These are phyloP conservation scores for Tenualosa thibaudeaui DNA, from an alignment of 2,797 vertebrate genomes.

Conservation along the genomic window DNA sequence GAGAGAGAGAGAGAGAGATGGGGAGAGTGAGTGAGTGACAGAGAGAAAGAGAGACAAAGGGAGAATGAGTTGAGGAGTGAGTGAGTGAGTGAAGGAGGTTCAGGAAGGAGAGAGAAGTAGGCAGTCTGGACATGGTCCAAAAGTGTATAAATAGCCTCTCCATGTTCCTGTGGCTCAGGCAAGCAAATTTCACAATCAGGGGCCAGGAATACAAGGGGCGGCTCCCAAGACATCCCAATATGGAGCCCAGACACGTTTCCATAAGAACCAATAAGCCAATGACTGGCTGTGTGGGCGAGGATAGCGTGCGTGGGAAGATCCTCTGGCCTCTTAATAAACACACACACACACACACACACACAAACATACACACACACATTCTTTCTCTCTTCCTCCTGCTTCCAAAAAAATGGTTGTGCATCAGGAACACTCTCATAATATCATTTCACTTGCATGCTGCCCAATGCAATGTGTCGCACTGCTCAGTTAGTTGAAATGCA, in stretches of 20 bases:
- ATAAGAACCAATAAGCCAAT: slow-evolving; percentile 48
- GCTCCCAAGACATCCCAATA: slow-evolving; percentile 26
- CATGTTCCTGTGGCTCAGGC: slow-evolving; percentile 71
- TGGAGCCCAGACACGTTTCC: slow-evolving; percentile 42
- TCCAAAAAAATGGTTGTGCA: not conserved
- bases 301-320: not conserved
- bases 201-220: slow-evolving; percentile 63
- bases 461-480: not conserved
- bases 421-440: not conserved
- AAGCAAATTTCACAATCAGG: slow-evolving; percentile 71
- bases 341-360: not conserved
- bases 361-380: too few species aligned
- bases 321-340: not conserved
- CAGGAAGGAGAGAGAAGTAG: slow-evolving; percentile 40
- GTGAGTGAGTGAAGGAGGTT: not conserved
- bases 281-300: not conserved
- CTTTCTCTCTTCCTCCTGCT: not conserved
- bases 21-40: not conserved
- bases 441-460: not conserved
- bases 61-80: not conserved
- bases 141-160: slow-evolving; percentile 80
- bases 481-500: not conserved
- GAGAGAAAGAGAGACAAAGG: not conserved
- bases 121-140: slow-evolving; percentile 73
- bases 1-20: not conserved